Conservation (phyloP, 2,888 invertebrate species). For the Pomacea canaliculata region DNA sequence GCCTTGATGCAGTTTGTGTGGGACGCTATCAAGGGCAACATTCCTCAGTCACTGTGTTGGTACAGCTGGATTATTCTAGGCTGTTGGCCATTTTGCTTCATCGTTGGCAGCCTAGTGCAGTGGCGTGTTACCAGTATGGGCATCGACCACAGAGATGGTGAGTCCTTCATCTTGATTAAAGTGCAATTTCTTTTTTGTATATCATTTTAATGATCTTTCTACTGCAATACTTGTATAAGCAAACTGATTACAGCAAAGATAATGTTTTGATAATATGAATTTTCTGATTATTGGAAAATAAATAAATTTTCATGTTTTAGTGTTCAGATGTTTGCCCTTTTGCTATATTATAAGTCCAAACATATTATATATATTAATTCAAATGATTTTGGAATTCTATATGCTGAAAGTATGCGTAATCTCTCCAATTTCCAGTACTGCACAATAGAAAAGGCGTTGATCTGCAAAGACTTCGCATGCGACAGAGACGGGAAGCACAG, state of each 20-base stretch:
- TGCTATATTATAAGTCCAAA: not conserved
- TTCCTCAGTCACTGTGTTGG: conserved; percentile 76
- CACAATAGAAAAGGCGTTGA: conserved; percentile 51
- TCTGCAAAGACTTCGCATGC: conserved; percentile 74
- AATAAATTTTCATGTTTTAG: too few relatives aligned
- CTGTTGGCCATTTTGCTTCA: conserved; percentile 80
- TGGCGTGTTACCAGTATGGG: conserved; percentile 79
- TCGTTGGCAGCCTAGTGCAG: conserved; percentile 80
- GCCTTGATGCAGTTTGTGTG: conserved; percentile 79
- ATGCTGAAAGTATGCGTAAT: not conserved
- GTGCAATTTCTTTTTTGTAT: too few relatives aligned
- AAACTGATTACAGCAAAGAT: too few relatives aligned
- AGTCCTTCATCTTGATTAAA: conserved; percentile 31
- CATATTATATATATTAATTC: not conserved
- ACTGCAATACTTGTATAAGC: too few relatives aligned
- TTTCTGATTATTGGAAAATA: too few relatives aligned
- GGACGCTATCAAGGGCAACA: conserved; percentile 76
- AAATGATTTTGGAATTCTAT: not conserved
- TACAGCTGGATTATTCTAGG: conserved; percentile 82
- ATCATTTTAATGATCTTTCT: too few relatives aligned
- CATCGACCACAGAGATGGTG: conserved; percentile 70
- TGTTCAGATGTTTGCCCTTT: not conserved
- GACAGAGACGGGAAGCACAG: conserved; percentile 83
- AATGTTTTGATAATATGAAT: too few relatives aligned
- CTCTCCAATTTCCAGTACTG: conserved; percentile 37